Evolutionary conservation across 2,888 invertebrate species (phyloP).

Genomic region (Malthinus seriepunctatus): DNA sequence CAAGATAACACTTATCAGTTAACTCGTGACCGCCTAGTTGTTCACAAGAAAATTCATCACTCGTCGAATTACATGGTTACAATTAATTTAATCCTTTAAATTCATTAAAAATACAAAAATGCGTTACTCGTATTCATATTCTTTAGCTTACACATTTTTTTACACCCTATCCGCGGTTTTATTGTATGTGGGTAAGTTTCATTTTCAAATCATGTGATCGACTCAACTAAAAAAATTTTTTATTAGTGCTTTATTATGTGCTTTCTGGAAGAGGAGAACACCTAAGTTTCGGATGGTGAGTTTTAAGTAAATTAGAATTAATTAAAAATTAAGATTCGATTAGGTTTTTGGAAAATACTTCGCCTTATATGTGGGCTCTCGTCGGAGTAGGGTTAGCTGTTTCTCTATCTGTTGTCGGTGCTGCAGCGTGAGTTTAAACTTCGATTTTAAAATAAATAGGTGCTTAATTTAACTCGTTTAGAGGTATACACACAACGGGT

Average conservation of each 20-base stretch:
- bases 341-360: slow-evolving; percentile 82
- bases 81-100: too few species aligned
- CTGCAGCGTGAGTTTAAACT: slow-evolving; percentile 73
- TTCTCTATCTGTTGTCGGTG: slow-evolving; percentile 94
- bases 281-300: slow-evolving; percentile 84
- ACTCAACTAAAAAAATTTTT: slow-evolving; percentile 29
- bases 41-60: too few species aligned
- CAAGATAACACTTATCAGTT: slow-evolving; percentile 6
- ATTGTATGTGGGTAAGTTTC: slow-evolving; percentile 39
- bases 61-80: too few species aligned
- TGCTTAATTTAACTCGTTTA: slow-evolving; percentile 43
- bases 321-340: slow-evolving; percentile 15
- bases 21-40: background rate
- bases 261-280: slow-evolving; percentile 87
- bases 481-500: slow-evolving; percentile 96
- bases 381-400: slow-evolving; percentile 92
- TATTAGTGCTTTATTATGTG: slow-evolving; percentile 67
- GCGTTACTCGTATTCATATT: background rate
- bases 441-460: background rate
- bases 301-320: slow-evolving; percentile 3
- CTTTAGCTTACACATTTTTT: background rate
- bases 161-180: background rate
- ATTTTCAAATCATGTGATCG: slow-evolving; percentile 38
- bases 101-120: too few species aligned
- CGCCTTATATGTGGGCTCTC: slow-evolving; percentile 97